Evolutionary conservation across 2,797 vertebrate species (phyloP), one percentile per base, ranked within the genome.

Genomic region (Threskiornis aethiopicus): DNA sequence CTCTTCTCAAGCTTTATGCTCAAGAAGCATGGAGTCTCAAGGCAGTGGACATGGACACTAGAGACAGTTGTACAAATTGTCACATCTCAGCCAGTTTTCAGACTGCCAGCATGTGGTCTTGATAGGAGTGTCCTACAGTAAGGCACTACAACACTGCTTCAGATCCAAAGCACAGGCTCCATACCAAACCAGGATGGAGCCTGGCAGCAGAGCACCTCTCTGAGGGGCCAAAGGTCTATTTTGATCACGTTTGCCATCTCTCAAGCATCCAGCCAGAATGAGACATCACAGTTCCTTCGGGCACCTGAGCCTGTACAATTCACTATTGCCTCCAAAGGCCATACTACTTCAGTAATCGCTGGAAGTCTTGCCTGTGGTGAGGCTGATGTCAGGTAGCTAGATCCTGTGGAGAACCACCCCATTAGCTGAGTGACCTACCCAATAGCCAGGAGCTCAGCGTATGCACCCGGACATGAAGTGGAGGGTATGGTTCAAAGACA

Each of bases 381-480:
- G 49, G n/a, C 39, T 54, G 42, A 51, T 20, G 11, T 24, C 22
- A 49, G 25, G 35, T 5, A 41, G 31, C 29, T 24, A 10, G 12
- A 22, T 33, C 13, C 49, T 26, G 14, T 7, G 55, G 37, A 77
- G 47, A 66, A 19, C 21, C 31, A 86, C 13, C 39, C 15, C 49
- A 17, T 47, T 11, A 15, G 25, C 59, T 67, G 66, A 75, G 31
- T 17, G 42, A 33, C 14, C 70, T 41, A 37, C 26, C 20, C 55
- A 22, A 37, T 0, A 62, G 51, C 17, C 59, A 46, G 86, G 42
- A 83, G 51, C 46, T 88, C 46, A 81, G 47, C 1, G 0, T 37
- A 55, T 0, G 0, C 33, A 64, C 17, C 25, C 2, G 1, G 64
- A 29, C 24, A 6, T 5, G 6, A 39, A 66, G 17, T 47, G 35